Evolutionary conservation across 2,888 invertebrate genomes (phyloP).

Genomic region (Sarcophaga rosellei): DNA sequence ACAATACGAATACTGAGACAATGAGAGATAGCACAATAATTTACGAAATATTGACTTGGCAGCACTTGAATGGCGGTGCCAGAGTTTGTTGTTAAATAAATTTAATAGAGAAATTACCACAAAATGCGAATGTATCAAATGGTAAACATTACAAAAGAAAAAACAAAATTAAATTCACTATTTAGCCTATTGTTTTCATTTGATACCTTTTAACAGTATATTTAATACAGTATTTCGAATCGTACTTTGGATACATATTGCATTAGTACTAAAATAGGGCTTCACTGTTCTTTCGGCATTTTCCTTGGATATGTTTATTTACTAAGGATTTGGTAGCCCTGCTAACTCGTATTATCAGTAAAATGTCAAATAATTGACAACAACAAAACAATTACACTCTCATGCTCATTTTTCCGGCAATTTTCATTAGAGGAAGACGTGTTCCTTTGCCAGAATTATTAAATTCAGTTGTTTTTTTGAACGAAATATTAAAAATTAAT

Average conservation of each 20-base stretch:
- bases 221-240: no score
- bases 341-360: neutral
- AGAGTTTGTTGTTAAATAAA: neutral
- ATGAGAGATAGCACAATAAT: neutral
- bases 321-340: neutral
- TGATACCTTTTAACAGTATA: no score
- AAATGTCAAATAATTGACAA: slow-evolving; percentile 38
- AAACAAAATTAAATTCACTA: no score
- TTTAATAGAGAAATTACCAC: neutral
- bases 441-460: slow-evolving; percentile 1
- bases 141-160: no score
- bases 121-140: neutral
- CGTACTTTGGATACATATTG: no score
- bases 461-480: neutral
- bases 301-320: neutral
- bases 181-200: no score
- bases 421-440: slow-evolving; percentile 39
- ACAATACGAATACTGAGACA: slow-evolving; percentile 39
- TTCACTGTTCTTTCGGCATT: no score
- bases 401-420: slow-evolving; percentile 61
- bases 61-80: slow-evolving; percentile 17
- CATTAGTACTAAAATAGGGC: no score
- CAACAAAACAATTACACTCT: slow-evolving; percentile 36
- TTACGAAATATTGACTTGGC: slow-evolving; percentile 1
- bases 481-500: neutral